phyloP scores from a whole-genome alignment of 2,113 vertebrate species.

The Chlorocebus sabaeus region DNA sequence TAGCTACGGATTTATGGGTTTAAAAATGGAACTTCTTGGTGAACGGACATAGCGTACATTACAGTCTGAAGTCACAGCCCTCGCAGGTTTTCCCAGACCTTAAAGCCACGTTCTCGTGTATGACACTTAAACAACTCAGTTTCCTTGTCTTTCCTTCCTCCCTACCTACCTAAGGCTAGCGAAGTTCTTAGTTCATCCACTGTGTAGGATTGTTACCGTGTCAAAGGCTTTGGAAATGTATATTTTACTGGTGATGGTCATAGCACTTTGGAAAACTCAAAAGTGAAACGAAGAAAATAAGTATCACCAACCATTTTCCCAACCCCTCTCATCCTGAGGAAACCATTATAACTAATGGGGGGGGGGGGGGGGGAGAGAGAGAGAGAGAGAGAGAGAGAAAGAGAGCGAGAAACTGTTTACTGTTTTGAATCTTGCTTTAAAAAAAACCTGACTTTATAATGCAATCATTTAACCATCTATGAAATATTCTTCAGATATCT shows the following conservation, averaged over 20 bases:
- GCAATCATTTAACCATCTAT: not conserved
- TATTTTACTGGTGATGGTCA: not conserved
- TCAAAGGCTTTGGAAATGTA: not conserved
- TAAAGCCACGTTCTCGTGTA: not conserved
- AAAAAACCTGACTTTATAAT: not conserved
- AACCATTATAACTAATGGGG: not conserved
- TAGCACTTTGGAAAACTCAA: not conserved
- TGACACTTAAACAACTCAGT: not conserved
- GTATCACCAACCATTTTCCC: not conserved
- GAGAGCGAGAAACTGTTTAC: not conserved
- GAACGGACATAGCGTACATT: not conserved
- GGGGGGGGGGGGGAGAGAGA: too few relatives aligned
- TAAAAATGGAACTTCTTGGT: not conserved
- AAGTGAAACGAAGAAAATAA: not conserved
- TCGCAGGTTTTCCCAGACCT: not conserved
- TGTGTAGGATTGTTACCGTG: not conserved
- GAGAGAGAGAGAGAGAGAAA: not conserved
- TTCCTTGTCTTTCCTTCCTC: not conserved
- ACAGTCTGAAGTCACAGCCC: not conserved
- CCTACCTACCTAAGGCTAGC: not conserved
- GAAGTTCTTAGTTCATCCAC: not conserved
- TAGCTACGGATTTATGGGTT: not conserved
- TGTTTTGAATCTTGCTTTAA: not conserved
- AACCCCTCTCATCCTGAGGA: not conserved
- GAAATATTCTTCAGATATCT: conserved; percentile 4